Conservation (phyloP, 2,797 vertebrate genomes). For the Amblyopsis hoosieri region DNA sequence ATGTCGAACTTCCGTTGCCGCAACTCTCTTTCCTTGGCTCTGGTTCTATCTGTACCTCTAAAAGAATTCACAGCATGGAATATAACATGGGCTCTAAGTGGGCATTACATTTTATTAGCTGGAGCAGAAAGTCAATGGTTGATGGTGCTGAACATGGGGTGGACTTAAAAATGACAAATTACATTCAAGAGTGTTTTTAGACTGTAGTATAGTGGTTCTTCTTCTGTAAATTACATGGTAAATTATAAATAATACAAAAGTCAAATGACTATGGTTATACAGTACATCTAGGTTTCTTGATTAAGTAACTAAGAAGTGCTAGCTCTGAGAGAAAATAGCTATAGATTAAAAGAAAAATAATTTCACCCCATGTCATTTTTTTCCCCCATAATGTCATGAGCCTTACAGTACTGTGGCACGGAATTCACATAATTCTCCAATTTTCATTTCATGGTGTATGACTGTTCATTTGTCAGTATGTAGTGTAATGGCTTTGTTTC, state of each 20-base stretch:
- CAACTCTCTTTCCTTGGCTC: too few species aligned
- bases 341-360: conserved; percentile 54
- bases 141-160: conserved; percentile 53
- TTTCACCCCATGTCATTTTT: conserved; percentile 29
- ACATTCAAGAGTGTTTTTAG: too few species aligned
- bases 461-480: neutral
- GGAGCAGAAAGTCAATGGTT: conserved; percentile 57
- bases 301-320: conserved; percentile 49
- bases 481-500: conserved; percentile 12
- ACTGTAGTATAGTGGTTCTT: conserved; percentile 36
- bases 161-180: conserved; percentile 33
- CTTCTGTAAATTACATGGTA: conserved; percentile 41
- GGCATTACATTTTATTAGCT: conserved; percentile 41
- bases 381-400: conserved; percentile 13
- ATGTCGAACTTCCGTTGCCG: too few species aligned
- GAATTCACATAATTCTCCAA: conserved; percentile 25
- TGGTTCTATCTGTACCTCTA: conserved; percentile 21
- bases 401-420: conserved; percentile 23
- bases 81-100: conserved; percentile 23
- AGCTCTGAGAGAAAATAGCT: conserved; percentile 22
- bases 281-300: conserved; percentile 12
- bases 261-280: conserved; percentile 43
- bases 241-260: conserved; percentile 65
- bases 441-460: conserved; percentile 36
- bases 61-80: conserved; percentile 57